A percentile compares a stretch with the other conserved stretches of the same genome.
phyloP scores from a whole-genome alignment of 2,797 vertebrate species.

The Hyperoplus immaculatus region DNA sequence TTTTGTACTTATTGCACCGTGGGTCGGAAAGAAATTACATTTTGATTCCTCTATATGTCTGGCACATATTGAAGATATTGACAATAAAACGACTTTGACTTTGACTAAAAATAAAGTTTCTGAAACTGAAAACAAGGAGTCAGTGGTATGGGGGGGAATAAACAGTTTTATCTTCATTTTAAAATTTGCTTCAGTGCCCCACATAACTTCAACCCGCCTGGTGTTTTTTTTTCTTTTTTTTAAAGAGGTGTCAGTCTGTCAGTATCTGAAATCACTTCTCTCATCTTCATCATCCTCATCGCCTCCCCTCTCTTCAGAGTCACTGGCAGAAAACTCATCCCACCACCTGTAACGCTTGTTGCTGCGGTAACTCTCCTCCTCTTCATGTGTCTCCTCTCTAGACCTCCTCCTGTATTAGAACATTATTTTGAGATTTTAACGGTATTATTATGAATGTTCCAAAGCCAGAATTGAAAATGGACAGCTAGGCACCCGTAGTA shows the following conservation, averaged over 20 bases:
- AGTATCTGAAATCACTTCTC: neutral
- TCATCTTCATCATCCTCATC: neutral
- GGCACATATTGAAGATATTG: too few species aligned
- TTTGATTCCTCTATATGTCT: too few species aligned
- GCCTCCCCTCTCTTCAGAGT: neutral
- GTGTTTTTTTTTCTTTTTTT: neutral
- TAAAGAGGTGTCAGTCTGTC: neutral
- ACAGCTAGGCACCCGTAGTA: too few species aligned
- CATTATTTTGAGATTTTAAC: too few species aligned
- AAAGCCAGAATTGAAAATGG: too few species aligned
- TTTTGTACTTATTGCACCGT: too few species aligned
- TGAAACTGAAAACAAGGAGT: neutral
- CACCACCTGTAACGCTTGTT: too few species aligned
- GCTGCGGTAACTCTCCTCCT: neutral
- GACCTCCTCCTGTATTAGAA: neutral
- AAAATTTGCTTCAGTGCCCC: neutral
- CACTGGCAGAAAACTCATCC: neutral
- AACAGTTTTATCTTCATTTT: neutral
- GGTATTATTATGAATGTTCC: too few species aligned
- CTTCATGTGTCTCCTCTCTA: neutral
- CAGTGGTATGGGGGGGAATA: neutral
- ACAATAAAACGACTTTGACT: too few species aligned
- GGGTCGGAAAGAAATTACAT: too few species aligned
- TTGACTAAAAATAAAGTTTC: neutral
- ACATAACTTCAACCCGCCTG: neutral